These are phyloP conservation scores for Diarsia mendica DNA, from an alignment of 2,888 invertebrate species.

Conservation along the genomic window DNA sequence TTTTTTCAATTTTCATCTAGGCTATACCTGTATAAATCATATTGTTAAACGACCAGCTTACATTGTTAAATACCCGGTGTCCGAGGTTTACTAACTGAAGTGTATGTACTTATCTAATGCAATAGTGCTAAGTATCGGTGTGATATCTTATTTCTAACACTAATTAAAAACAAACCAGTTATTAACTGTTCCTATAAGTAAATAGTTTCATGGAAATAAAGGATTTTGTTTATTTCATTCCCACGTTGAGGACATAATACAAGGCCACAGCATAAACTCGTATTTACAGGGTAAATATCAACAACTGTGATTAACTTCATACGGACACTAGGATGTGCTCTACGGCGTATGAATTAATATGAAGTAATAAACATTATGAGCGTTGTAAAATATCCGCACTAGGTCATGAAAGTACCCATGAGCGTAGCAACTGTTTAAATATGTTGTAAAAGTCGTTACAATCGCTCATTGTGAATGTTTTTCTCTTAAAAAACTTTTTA, in stretches of 20 bases:
- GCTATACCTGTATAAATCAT: too few relatives aligned
- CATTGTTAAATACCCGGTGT: not conserved
- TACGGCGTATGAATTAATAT: not conserved
- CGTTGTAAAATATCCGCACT: conserved; percentile 7
- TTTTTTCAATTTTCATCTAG: not conserved
- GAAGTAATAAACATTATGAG: conserved; percentile 2
- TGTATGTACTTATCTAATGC: not conserved
- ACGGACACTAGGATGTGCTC: not conserved
- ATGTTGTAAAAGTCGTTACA: not conserved
- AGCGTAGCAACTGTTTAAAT: not conserved
- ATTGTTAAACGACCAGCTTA: not conserved
- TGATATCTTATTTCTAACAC: not conserved
- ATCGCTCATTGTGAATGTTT: conserved; percentile 4
- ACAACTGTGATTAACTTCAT: not conserved
- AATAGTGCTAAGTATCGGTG: not conserved
- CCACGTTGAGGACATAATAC: not conserved
- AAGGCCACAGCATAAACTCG: not conserved
- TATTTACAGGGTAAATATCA: not conserved
- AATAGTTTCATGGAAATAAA: not conserved
- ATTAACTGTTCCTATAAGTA: not conserved
- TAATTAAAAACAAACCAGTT: not conserved
- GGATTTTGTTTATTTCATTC: not conserved
- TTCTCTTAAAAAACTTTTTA: too few relatives aligned
- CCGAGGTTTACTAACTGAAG: not conserved
- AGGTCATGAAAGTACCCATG: not conserved